Conservation (phyloP, 2,797 vertebrate species). For the Cryptoprocta ferox region DNA sequence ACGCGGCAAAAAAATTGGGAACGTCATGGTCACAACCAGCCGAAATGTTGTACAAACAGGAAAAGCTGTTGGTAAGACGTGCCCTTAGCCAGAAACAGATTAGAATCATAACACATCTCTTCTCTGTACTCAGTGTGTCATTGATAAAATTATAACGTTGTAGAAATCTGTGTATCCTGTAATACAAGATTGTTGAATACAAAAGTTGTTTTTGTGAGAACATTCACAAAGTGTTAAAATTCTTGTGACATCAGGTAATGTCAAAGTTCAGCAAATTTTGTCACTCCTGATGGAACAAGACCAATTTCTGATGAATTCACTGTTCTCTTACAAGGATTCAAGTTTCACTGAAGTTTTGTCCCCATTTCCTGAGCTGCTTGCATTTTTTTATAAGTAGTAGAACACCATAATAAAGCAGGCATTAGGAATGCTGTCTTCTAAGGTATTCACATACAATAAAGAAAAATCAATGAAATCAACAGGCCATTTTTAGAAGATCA, state of each 20-base stretch:
- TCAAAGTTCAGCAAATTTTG: not conserved
- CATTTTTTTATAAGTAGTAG: not conserved
- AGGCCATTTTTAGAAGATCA: not conserved
- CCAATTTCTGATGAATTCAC: not conserved
- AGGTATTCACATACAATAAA: not conserved
- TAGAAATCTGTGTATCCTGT: not conserved
- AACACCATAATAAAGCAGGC: not conserved
- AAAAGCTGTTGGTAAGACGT: constrained; percentile 94
- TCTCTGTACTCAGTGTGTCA: not conserved
- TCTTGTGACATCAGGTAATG: not conserved
- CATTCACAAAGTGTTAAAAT: no score
- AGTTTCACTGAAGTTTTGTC: not conserved
- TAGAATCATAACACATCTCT: not conserved
- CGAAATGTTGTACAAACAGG: constrained; percentile 96
- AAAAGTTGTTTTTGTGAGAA: not conserved
- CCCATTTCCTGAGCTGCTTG: not conserved
- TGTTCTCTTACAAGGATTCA: not conserved
- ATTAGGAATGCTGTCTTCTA: not conserved
- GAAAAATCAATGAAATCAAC: not conserved
- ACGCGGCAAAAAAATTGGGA: constrained; percentile 97
- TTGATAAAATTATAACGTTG: not conserved
- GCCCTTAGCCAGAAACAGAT: not conserved
- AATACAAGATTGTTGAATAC: not conserved
- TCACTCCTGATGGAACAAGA: not conserved
- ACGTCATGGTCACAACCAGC: constrained; percentile 95